Evolutionary conservation across 2,113 vertebrate species (phyloP).

Genomic region (Prietella phreatophila): DNA sequence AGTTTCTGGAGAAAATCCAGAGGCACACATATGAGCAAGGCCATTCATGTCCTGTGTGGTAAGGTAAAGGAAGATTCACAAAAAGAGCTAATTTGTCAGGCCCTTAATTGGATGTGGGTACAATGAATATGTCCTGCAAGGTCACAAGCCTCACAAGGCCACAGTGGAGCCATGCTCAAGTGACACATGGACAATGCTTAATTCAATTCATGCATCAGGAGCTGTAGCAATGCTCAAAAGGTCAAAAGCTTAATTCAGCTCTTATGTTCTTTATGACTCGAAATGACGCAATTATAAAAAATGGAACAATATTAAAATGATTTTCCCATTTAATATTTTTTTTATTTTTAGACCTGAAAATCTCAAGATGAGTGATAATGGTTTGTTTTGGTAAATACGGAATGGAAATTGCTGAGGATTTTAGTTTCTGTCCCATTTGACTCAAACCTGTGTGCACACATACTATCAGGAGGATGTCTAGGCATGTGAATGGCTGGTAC

Average conservation of each 20-base stretch:
- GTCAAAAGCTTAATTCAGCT: not conserved
- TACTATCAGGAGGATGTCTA: not conserved
- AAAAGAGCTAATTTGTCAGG: slow-evolving; percentile 12
- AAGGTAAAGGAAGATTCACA: slow-evolving; percentile 9
- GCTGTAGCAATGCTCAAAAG: not conserved
- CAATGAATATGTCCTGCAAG: slow-evolving; percentile 21
- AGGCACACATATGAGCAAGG: not conserved
- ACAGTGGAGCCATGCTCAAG: not conserved
- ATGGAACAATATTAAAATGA: not conserved
- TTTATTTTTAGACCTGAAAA: not conserved
- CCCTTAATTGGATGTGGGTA: slow-evolving; percentile 10
- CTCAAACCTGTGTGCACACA: not conserved
- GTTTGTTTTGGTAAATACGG: not conserved
- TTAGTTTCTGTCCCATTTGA: not conserved
- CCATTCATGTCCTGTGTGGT: not conserved
- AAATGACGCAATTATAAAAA: not conserved
- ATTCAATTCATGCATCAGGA: not conserved
- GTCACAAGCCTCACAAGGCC: slow-evolving; percentile 22
- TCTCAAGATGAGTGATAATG: not conserved
- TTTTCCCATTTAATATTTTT: not conserved
- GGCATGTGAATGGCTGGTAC: not conserved
- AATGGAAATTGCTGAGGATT: not conserved
- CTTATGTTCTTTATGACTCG: not conserved
- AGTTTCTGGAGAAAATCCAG: slow-evolving; percentile 15
- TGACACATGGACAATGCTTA: slow-evolving; percentile 22